phyloP scores from a whole-genome alignment of 2,113 vertebrate genomes.

The Oceanodroma tethys region DNA sequence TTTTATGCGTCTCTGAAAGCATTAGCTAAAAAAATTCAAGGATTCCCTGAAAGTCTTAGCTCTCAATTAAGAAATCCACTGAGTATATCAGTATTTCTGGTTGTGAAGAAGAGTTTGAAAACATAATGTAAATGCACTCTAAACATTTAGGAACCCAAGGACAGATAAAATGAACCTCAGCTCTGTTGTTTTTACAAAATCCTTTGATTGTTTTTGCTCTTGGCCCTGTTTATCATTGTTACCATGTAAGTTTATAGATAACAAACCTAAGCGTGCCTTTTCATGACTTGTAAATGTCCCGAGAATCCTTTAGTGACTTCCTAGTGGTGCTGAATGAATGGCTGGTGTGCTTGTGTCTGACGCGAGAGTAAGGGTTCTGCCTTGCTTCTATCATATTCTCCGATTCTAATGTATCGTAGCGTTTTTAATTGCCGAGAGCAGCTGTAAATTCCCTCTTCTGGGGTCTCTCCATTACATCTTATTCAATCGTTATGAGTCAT shows the following conservation, averaged over 20 bases:
- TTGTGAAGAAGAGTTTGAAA: not conserved
- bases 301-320: not conserved
- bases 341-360: fast-evolving
- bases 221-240: not conserved
- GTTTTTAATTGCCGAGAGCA: not conserved
- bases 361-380: not conserved
- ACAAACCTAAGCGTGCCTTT: not conserved
- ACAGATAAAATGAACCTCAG: not conserved
- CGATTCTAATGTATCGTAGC: fast-evolving
- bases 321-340: fast-evolving
- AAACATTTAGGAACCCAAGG: not conserved
- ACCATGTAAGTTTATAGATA: not conserved
- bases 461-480: not conserved
- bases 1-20: not conserved
- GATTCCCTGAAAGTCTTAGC: not conserved
- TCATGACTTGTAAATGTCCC: not conserved
- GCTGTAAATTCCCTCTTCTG: not conserved
- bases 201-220: not conserved
- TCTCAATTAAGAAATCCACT: not conserved
- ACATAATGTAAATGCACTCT: fast-evolving
- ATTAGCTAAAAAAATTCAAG: not conserved
- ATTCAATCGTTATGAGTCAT: not conserved
- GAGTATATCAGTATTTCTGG: not conserved
- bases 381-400: fast-evolving
- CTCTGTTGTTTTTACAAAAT: not conserved